These are phyloP conservation scores for Nyctibius bracteatus DNA, from an alignment of 2,113 vertebrate species.

Conservation along the genomic window DNA sequence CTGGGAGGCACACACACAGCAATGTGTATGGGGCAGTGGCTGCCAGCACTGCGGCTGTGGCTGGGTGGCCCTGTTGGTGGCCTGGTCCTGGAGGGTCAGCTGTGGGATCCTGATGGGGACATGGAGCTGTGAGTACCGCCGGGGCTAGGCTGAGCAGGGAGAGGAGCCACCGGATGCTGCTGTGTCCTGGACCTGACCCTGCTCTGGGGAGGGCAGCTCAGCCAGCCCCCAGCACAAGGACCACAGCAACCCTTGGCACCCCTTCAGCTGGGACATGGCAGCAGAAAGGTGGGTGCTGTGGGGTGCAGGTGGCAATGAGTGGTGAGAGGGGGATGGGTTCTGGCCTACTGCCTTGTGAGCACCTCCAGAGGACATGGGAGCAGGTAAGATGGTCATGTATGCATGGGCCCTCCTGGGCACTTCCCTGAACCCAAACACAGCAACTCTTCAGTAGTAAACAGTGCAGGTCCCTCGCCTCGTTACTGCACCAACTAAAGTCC, in stretches of 20 bases:
- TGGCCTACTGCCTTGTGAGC: background rate
- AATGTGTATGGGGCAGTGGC: background rate
- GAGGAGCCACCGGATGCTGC: fast-evolving
- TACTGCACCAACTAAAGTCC: background rate
- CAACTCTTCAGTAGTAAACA: background rate
- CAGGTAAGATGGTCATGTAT: background rate
- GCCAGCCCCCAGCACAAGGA: background rate
- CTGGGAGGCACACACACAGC: background rate
- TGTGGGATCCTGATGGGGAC: background rate
- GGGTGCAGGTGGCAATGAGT: fast-evolving
- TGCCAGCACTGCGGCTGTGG: background rate
- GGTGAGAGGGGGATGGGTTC: background rate
- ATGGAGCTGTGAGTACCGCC: fast-evolving
- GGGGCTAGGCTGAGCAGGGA: background rate
- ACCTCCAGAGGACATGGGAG: background rate
- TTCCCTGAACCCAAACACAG: background rate
- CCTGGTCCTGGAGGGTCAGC: background rate
- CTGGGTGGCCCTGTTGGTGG: background rate
- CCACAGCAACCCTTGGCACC: background rate
- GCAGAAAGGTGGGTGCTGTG: background rate
- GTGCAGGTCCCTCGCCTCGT: background rate
- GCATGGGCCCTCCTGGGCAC: background rate
- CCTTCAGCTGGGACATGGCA: fast-evolving
- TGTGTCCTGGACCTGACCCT: background rate
- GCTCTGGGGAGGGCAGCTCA: background rate